A percentile compares a stretch with the other conserved stretches of the same genome.
Evolutionary conservation across 2,797 vertebrate genomes (phyloP).

Genomic region (Myotis myotis): DNA sequence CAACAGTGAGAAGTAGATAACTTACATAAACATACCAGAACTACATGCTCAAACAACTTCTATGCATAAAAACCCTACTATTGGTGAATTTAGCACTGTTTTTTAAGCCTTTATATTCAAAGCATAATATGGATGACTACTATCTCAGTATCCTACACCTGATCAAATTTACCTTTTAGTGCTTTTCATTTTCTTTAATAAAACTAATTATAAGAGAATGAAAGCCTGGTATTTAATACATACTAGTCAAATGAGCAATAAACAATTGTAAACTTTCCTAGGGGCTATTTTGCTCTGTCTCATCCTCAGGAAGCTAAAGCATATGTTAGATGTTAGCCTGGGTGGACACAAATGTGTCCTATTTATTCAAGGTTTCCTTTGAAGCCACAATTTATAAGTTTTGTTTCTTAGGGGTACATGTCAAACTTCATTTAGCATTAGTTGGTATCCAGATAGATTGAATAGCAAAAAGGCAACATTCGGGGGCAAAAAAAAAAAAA

Average conservation of each 20-base stretch:
- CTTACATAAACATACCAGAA: background rate
- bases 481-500: constrained; percentile 83
- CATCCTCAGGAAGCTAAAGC: constrained; percentile 93
- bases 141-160: constrained; percentile 41
- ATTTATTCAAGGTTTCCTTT: constrained; percentile 96
- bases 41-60: background rate
- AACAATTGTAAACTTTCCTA: constrained; percentile 89
- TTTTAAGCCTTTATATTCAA: background rate
- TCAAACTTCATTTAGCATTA: constrained; percentile 98
- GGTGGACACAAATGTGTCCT: constrained; percentile 97
- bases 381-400: constrained; percentile 95
- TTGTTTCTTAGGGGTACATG: constrained; percentile 99
- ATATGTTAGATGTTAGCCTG: constrained; percentile 99
- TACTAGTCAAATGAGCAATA: constrained; percentile 82
- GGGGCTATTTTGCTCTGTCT: constrained; percentile 90
- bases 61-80: background rate
- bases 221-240: constrained; percentile 63
- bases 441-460: constrained; percentile 93
- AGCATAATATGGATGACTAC: background rate
- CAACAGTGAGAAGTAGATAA: background rate
- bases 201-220: background rate
- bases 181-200: constrained; percentile 34
- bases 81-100: background rate
- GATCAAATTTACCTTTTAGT: background rate
- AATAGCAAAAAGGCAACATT: constrained; percentile 94